phyloP scores from a whole-genome alignment of 2,113 vertebrate genomes.

The Morphnarchus princeps region DNA sequence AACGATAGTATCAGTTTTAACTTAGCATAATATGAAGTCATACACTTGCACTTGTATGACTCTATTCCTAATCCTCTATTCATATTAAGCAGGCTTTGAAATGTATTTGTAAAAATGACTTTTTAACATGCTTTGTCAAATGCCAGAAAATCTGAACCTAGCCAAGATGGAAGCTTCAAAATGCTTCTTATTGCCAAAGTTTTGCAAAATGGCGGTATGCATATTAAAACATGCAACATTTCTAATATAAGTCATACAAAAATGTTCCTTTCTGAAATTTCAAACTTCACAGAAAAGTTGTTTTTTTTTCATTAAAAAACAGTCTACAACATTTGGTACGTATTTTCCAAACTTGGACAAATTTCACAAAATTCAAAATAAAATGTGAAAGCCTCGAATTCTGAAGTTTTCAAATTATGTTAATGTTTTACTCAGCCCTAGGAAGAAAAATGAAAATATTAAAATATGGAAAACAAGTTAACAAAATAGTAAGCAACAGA shows the following conservation, averaged over 20 bases:
- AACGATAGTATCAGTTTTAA: background rate
- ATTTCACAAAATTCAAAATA: slow-evolving; percentile 57
- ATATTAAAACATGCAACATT: slow-evolving; percentile 59
- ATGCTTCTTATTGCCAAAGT: slow-evolving; percentile 65
- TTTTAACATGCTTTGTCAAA: slow-evolving; percentile 48
- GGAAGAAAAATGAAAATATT: slow-evolving; percentile 65
- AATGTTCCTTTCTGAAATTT: slow-evolving; percentile 19
- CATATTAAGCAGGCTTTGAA: slow-evolving; percentile 18
- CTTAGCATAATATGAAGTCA: background rate
- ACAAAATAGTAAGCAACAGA: slow-evolving; percentile 46
- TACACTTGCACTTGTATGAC: slow-evolving; percentile 15
- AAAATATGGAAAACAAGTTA: slow-evolving; percentile 49
- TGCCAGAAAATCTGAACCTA: background rate
- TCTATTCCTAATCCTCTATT: background rate
- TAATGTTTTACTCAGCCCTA: slow-evolving; percentile 65
- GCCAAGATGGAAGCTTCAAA: slow-evolving; percentile 55
- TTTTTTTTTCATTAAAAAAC: background rate
- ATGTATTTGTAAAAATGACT: background rate
- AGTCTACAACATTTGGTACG: slow-evolving; percentile 37
- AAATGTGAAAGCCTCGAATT: slow-evolving; percentile 60
- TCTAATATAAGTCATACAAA: slow-evolving; percentile 32
- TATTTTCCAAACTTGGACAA: slow-evolving; percentile 42
- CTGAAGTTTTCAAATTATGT: slow-evolving; percentile 66
- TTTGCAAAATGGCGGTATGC: slow-evolving; percentile 47
- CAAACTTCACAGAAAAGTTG: slow-evolving; percentile 46